Evolutionary conservation across 2,888 invertebrate species (phyloP).

Genomic region (Hirudinaria manillensis): DNA sequence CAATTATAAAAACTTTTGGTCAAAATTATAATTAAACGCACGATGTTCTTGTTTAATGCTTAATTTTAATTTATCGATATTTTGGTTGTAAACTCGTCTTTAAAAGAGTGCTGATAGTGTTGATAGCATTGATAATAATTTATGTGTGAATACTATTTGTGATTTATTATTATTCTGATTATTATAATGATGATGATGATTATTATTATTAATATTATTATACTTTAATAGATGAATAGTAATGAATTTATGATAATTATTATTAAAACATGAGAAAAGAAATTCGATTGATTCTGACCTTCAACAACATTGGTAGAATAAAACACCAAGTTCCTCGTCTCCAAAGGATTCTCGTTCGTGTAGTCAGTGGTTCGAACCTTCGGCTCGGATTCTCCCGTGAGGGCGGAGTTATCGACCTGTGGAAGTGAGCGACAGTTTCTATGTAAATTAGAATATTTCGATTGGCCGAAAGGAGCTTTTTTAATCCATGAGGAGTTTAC

Average conservation of each 20-base stretch:
- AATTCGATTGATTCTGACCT: conserved; percentile 56
- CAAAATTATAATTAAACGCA: background rate
- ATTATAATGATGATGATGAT: too few relatives aligned
- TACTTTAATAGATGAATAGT: too few relatives aligned
- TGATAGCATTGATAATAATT: too few relatives aligned
- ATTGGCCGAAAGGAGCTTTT: background rate
- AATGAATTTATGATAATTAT: too few relatives aligned
- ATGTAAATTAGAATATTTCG: background rate
- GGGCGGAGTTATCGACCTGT: conserved; percentile 63
- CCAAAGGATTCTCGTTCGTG: conserved; percentile 67
- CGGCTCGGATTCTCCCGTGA: conserved; percentile 73
- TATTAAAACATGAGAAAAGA: too few relatives aligned
- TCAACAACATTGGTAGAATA: conserved; percentile 74
- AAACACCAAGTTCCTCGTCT: conserved; percentile 73
- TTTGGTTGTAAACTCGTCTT: too few relatives aligned
- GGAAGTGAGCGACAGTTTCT: conserved; percentile 14
- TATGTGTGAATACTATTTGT: too few relatives aligned
- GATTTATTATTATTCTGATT: too few relatives aligned
- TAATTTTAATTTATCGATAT: too few relatives aligned
- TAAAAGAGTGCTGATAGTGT: too few relatives aligned
- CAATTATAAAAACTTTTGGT: background rate
- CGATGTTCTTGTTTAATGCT: too few relatives aligned
- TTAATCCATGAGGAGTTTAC: background rate
- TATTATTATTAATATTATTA: too few relatives aligned
- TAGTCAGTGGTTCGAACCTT: conserved; percentile 62